Base-by-base conservation (phyloP, 2,888 invertebrate genomes). In the Epsilonema sp. region DNA sequence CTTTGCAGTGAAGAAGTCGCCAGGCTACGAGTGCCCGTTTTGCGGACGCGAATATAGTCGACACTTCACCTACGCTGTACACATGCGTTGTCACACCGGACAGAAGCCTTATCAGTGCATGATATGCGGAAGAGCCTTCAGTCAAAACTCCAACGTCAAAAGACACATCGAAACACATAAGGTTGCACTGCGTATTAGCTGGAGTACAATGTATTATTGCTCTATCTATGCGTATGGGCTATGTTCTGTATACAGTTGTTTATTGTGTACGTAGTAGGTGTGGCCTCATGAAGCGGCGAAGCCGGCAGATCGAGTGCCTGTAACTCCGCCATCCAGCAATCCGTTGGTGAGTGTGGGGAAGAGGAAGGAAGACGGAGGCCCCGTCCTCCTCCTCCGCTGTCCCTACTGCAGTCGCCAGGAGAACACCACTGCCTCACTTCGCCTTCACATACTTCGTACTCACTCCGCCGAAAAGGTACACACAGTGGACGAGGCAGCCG, bases 81-180 rank as follows among this genome's bases (percentile, higher is more conserved):
- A 47, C 20, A 19, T 39, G 37, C 37, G 47, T 2, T 38, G 20
- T 16, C 47, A 43, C 44, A 47, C 37, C 2, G n/a, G 23, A 3
- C 19, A 37, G 20, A 24, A 20, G 24, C 47, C 47, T 4, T 43
- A 43, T 24, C 43, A 47, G 36, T 47, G 47, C 24, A 38, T 47
- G 39, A 23, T 47, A 11, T 47, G 47, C 42, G 47, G 47, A 3
- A 25, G 44, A 3, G 38, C 44, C 13, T 47, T 47, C 39, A 26
- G n/a, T 11, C 44, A 43, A 23, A 47, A 37, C 26, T 13, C 20
- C 22, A 47, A 47, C 25, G 47, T 31, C 21, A 43, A 44, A n/a
- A 16, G 47, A 21, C 47, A 47, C 44, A 26, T 47, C n/a, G 22
- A 36, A 2, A 31, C 42, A 8, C 47, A 47, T 23, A 42, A 37